These are phyloP conservation scores for Zaprionus kolodkinae DNA, from an alignment of 1,140 invertebrate genomes.

Conservation along the genomic window DNA sequence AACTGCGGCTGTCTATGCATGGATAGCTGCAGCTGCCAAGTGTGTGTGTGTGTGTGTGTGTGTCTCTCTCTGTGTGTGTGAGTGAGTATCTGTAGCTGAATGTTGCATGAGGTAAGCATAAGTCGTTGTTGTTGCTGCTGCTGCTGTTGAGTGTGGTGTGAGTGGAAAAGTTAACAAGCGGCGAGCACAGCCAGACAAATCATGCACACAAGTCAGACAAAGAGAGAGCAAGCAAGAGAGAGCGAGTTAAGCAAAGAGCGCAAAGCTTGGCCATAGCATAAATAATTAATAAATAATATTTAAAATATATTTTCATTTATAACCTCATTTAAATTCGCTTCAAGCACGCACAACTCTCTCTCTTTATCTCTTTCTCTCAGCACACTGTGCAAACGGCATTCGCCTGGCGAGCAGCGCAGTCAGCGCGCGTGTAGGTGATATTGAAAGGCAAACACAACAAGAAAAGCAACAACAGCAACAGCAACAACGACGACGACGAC, in stretches of 20 bases:
- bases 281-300: neutral
- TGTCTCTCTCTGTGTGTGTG: conserved; percentile 27
- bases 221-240: too few relatives aligned
- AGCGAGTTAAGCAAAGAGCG: too few relatives aligned
- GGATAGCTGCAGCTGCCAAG: conserved; percentile 65
- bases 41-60: conserved; percentile 31
- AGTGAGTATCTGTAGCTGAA: conserved; percentile 52
- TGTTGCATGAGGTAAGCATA: conserved; percentile 77
- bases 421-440: conserved; percentile 56
- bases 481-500: too few relatives aligned
- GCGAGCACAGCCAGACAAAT: conserved; percentile 30
- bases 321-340: too few relatives aligned
- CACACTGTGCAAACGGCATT: neutral
- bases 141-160: conserved; percentile 43
- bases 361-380: neutral
- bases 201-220: neutral
- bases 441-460: conserved; percentile 64
- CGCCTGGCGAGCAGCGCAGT: neutral
- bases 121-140: conserved; percentile 47
- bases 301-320: neutral
- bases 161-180: conserved; percentile 48
- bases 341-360: too few relatives aligned
- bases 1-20: conserved; percentile 48
- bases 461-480: conserved; percentile 36
- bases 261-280: too few relatives aligned